Base-by-base conservation (phyloP, 2,797 vertebrate species). In the Melanotaenia pygmaea region DNA sequence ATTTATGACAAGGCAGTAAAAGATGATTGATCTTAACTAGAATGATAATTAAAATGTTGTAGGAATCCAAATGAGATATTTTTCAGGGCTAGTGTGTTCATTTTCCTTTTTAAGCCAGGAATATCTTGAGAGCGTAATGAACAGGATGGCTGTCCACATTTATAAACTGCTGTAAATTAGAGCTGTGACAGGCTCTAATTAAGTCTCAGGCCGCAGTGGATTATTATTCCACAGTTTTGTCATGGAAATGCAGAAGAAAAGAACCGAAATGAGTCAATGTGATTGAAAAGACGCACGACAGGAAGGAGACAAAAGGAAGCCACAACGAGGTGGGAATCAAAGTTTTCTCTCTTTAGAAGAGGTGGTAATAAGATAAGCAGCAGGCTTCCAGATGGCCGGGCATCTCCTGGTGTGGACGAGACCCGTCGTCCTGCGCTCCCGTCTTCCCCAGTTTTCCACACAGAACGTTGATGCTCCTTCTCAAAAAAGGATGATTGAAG, bases 181-280 rank as follows among this genome's bases (percentile, higher is more conserved):
- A 67, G 62, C 76, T 56, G 59, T 64, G 74, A 84, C 83, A 76
- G 79, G 54, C 72, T 83, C 70, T 87, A 77, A 87, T 88, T 86
- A 78, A 78, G 70, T 84, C 77, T 81, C 73, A 13, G 74, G 72
- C 60, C 79, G 78, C 53, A 38, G 32, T 38, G 24, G 57, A 78
- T 87, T 75, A 66, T 76, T 76, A 67, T 78, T 61, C 50, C 47
- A 53, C 57, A 66, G 74, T 78, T 77, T 82, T 74, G 80, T 74
- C 28, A 59, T 50, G 59, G 54, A 82, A 82, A 72, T 60, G 43
- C 59, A 62, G 18, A 73, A 77, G 35, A 56, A 50, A 40, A 47
- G 34, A 35, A 47, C 64, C 56, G 28, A 45, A 58, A 73, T 59
- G 38, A 64, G 47, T 22, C 60, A 51, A 63, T 16, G 45, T 60